Percentiles rank a stretch among this genome's conserved stretches.
Conservation (phyloP, 2,888 invertebrate species). For the Noctua janthina region DNA sequence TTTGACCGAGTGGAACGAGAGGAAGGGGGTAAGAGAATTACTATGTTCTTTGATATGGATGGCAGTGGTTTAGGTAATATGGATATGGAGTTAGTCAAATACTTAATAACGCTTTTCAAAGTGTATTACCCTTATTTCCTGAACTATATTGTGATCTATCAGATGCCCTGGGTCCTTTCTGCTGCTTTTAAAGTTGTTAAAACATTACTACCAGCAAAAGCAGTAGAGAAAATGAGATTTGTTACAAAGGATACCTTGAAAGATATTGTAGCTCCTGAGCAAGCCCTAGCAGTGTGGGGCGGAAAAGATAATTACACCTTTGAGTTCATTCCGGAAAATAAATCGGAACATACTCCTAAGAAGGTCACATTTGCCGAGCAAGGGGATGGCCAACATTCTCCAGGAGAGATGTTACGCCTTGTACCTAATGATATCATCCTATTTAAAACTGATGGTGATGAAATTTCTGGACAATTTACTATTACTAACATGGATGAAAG, state of each 20-base stretch:
- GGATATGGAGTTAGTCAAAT: conserved; percentile 97
- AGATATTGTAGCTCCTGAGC: conserved; percentile 93
- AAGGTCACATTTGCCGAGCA: conserved; percentile 87
- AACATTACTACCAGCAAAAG: conserved; percentile 95
- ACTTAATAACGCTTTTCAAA: conserved; percentile 96
- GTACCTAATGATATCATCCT: conserved; percentile 93
- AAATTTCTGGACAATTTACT: conserved; percentile 92
- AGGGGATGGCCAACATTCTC: conserved; percentile 81
- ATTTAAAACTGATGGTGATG: conserved; percentile 92
- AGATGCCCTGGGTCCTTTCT: conserved; percentile 98
- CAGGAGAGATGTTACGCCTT: conserved; percentile 91
- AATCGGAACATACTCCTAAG: conserved; percentile 84
- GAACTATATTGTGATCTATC: conserved; percentile 97
- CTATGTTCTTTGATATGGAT: conserved; percentile 97
- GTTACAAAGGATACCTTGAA: conserved; percentile 93
- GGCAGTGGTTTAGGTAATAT: conserved; percentile 96
- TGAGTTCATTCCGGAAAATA: conserved; percentile 92
- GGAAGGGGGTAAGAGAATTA: conserved; percentile 94
- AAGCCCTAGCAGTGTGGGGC: conserved; percentile 95
- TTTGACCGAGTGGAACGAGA: conserved; percentile 94
- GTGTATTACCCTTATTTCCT: conserved; percentile 96
- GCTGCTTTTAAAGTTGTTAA: conserved; percentile 98
- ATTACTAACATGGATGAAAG: conserved; percentile 93
- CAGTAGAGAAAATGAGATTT: conserved; percentile 96
- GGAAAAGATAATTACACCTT: conserved; percentile 94